Conservation (phyloP, 2,888 invertebrate species). For the Keiferia lycopersicella region DNA sequence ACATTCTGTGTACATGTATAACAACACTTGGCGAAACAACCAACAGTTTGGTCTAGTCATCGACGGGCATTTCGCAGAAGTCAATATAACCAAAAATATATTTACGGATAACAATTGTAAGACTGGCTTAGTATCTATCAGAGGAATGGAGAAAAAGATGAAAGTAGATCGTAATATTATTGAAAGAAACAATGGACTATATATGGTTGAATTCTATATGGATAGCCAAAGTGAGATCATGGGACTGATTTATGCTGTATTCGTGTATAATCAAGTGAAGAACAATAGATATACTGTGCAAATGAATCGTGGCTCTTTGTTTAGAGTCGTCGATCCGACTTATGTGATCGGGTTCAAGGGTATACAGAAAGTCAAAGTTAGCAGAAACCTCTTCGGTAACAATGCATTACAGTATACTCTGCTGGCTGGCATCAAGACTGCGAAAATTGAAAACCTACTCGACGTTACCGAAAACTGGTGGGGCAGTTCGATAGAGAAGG, state of each 20-base stretch:
- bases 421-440: constrained; percentile 94
- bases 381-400: constrained; percentile 92
- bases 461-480: constrained; percentile 98
- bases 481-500: constrained; percentile 89
- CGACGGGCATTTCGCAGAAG: constrained; percentile 95
- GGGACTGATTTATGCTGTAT: constrained; percentile 90
- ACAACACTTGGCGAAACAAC: constrained; percentile 94
- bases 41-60: constrained; percentile 90
- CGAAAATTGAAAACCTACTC: constrained; percentile 91
- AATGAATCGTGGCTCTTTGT: constrained; percentile 59
- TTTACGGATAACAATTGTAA: constrained; percentile 94
- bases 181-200: constrained; percentile 89
- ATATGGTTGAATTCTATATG: constrained; percentile 92
- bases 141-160: constrained; percentile 98
- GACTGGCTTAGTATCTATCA: constrained; percentile 88
- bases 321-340: constrained; percentile 82
- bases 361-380: constrained; percentile 95
- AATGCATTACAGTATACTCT: constrained; percentile 94
- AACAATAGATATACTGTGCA: constrained; percentile 81
- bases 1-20: constrained; percentile 92
- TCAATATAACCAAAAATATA: constrained; percentile 92
- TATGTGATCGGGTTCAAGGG: constrained; percentile 96
- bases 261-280: constrained; percentile 89
- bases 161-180: constrained; percentile 90
- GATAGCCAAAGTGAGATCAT: constrained; percentile 97